phyloP scores from a whole-genome alignment of 2,113 vertebrate genomes.

The Meriones unguiculatus region DNA sequence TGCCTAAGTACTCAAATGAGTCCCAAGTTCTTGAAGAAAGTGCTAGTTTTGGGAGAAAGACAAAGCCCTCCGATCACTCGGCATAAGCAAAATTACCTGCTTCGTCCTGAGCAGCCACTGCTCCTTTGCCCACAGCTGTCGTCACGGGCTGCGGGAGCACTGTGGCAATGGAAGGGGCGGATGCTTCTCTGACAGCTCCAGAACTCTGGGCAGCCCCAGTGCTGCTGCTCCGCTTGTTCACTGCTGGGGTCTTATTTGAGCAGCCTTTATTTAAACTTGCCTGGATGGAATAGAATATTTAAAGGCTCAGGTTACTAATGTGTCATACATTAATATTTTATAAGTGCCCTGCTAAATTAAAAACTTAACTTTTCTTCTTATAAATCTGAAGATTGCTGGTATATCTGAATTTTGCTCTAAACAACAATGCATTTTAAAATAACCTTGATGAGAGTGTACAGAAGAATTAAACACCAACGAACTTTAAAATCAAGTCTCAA shows the following conservation, averaged over 20 bases:
- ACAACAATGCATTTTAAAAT: background rate
- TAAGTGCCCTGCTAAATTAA: constrained; percentile 38
- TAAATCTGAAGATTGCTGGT: constrained; percentile 51
- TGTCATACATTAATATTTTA: constrained; percentile 71
- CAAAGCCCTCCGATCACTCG: too few species aligned
- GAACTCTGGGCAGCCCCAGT: constrained; percentile 81
- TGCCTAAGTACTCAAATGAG: constrained; percentile 18
- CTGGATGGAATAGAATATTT: constrained; percentile 85
- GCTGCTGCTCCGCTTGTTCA: constrained; percentile 84
- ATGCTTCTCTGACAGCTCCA: constrained; percentile 78
- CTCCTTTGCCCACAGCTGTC: constrained; percentile 81
- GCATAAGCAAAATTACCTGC: constrained; percentile 81
- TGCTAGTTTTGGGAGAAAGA: background rate
- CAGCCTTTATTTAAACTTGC: constrained; percentile 87
- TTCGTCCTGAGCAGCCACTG: constrained; percentile 81
- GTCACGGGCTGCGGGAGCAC: constrained; percentile 76
- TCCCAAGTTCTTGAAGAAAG: background rate
- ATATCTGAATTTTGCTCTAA: constrained; percentile 46
- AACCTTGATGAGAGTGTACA: background rate
- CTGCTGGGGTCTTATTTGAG: constrained; percentile 87
- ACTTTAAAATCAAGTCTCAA: constrained; percentile 51
- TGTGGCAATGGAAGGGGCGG: constrained; percentile 60
- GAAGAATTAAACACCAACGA: background rate
- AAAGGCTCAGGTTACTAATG: constrained; percentile 76
- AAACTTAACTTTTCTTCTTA: constrained; percentile 41